Conservation (phyloP, 2,888 invertebrate genomes). For the Agonopterix heracliana region DNA sequence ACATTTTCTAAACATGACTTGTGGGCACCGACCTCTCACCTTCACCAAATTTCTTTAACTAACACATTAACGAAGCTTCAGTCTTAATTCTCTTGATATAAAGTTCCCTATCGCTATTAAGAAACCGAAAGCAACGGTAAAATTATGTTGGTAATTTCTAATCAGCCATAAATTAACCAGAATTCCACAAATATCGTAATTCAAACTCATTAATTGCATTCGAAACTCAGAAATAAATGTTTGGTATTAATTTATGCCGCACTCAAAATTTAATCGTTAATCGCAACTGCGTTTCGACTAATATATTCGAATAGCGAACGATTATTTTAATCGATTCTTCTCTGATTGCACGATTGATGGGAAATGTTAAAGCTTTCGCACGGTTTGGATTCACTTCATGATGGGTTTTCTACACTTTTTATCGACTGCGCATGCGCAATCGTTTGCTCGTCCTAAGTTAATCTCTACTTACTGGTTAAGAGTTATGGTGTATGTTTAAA, state of each 20-base stretch:
- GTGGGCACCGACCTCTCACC: no score
- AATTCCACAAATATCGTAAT: conserved; percentile 38
- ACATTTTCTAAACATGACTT: conserved; percentile 28
- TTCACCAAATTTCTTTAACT: no score
- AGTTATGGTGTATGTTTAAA: no score
- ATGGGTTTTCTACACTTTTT: conserved; percentile 1
- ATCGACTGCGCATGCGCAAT: no score
- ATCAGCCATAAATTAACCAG: conserved; percentile 29
- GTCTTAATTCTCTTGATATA: conserved; percentile 9
- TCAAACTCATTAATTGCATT: conserved; percentile 36
- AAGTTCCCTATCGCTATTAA: conserved; percentile 11
- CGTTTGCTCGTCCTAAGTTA: no score
- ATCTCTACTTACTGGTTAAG: no score
- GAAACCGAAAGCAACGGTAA: conserved; percentile 3
- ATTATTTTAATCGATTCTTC: conserved; percentile 24
- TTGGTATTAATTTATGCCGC: conserved; percentile 27
- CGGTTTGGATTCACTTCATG: conserved; percentile 7
- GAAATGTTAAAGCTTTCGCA: conserved; percentile 6
- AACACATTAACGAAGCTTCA: no score
- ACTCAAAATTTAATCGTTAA: conserved; percentile 18
- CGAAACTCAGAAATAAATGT: conserved; percentile 29
- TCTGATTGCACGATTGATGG: conserved; percentile 6
- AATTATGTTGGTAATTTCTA: conserved; percentile 19
- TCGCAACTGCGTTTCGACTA: conserved; percentile 13
- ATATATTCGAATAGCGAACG: conserved; percentile 23